These are phyloP conservation scores for Pocillopora damicornis DNA, from an alignment of 64 coral and sea anemone species.

Conservation along the genomic window DNA sequence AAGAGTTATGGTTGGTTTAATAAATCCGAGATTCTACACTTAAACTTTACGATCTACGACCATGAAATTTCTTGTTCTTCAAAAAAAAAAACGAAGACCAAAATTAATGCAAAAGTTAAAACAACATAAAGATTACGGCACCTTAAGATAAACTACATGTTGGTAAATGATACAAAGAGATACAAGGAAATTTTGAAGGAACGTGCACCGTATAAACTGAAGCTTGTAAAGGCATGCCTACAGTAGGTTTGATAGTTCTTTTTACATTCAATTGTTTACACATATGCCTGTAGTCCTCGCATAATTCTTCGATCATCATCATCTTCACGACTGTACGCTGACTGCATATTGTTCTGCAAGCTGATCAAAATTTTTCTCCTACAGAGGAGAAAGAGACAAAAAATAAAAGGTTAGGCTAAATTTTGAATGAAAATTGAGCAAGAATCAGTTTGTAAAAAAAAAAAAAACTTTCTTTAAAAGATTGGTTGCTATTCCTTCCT, in stretches of 20 bases:
- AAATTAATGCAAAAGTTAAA: too few relatives aligned
- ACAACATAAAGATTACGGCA: too few relatives aligned
- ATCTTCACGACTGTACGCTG: conserved; percentile 24
- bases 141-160: not conserved
- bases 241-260: not conserved
- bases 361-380: conserved; percentile 72
- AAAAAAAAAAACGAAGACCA: too few relatives aligned
- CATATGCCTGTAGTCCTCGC: not conserved
- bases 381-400: not conserved
- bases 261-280: not conserved
- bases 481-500: too few relatives aligned
- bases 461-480: too few relatives aligned
- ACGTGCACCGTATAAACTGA: too few relatives aligned
- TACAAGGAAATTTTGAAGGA: not conserved
- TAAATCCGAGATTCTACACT: too few relatives aligned
- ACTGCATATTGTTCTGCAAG: conserved; percentile 60
- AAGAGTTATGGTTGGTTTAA: too few relatives aligned
- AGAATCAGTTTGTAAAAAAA: not conserved
- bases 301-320: not conserved
- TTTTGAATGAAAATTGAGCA: not conserved
- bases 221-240: too few relatives aligned
- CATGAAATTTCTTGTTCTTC: not conserved
- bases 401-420: not conserved
- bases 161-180: not conserved
- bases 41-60: not conserved